Percentiles rank a stretch among this genome's conserved stretches.
Evolutionary conservation across 2,113 vertebrate species (phyloP).

Genomic region (Callionymus lyra): DNA sequence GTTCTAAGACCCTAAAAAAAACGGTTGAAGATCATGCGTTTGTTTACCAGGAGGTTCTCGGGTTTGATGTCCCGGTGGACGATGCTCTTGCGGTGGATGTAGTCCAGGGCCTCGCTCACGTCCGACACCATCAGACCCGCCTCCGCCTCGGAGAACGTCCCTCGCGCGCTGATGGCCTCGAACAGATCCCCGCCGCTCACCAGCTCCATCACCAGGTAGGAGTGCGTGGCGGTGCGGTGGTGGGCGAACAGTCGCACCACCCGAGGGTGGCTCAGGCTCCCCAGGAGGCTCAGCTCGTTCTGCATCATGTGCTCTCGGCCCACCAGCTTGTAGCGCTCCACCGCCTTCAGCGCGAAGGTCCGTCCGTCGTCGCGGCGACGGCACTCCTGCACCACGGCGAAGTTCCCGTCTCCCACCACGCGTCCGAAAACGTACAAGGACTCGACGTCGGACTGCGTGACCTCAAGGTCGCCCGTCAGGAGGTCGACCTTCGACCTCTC

Average conservation of each 20-base stretch:
- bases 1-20: neutral
- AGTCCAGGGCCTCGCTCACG: slow-evolving; percentile 80
- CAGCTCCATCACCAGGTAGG: slow-evolving; percentile 89
- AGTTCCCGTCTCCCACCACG: slow-evolving; percentile 90
- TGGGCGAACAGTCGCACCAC: slow-evolving; percentile 83
- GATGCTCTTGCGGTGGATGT: slow-evolving; percentile 85
- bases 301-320: slow-evolving; percentile 93
- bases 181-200: slow-evolving; percentile 90
- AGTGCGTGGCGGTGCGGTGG: slow-evolving; percentile 78
- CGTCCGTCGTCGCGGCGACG: slow-evolving; percentile 59
- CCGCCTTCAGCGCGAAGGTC: slow-evolving; percentile 84
- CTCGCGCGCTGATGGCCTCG: slow-evolving; percentile 83
- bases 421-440: slow-evolving; percentile 78
- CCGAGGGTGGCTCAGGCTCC: slow-evolving; percentile 82
- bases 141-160: slow-evolving; percentile 79
- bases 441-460: slow-evolving; percentile 65
- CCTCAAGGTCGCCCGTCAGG: slow-evolving; percentile 21
- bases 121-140: slow-evolving; percentile 83
- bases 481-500: slow-evolving; percentile 17
- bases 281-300: slow-evolving; percentile 86
- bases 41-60: slow-evolving; percentile 91
- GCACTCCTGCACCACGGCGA: slow-evolving; percentile 86
- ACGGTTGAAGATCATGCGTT: neutral
- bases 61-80: slow-evolving; percentile 95
- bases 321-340: slow-evolving; percentile 82